A percentile compares a stretch with the other conserved stretches of the same genome.
These are phyloP conservation scores for Achatina immaculata DNA, from an alignment of 1,140 invertebrate genomes.

Conservation along the genomic window DNA sequence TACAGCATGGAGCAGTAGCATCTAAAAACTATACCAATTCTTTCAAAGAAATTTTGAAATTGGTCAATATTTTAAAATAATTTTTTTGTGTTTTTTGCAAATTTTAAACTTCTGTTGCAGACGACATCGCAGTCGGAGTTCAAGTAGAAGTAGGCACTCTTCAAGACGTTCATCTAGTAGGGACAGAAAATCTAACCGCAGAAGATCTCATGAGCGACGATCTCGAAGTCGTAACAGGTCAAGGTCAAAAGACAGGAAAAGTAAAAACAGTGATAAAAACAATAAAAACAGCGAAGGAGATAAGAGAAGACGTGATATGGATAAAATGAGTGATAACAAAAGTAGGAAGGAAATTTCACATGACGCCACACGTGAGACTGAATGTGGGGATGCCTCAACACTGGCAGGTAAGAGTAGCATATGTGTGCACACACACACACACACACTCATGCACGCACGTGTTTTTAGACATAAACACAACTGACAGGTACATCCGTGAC, in stretches of 20 bases:
- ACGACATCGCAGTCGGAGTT: constrained; percentile 1
- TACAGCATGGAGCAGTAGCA: no score
- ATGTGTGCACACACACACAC: no score
- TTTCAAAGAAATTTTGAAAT: no score
- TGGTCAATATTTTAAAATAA: no score
- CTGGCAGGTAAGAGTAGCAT: not conserved
- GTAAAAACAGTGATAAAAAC: constrained; percentile 36
- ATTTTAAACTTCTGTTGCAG: not conserved
- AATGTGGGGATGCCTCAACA: not conserved
- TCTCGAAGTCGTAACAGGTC: constrained; percentile 30
- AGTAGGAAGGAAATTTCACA: not conserved
- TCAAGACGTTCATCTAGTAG: constrained; percentile 33
- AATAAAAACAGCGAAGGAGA: constrained; percentile 13
- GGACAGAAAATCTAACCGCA: constrained; percentile 28
- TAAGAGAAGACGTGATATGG: constrained; percentile 37
- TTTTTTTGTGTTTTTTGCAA: no score
- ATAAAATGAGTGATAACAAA: not conserved
- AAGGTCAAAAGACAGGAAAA: constrained; percentile 42
- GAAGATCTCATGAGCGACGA: constrained; percentile 25
- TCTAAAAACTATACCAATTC: no score
- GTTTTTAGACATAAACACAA: no score
- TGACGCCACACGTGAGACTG: not conserved
- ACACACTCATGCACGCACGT: no score
- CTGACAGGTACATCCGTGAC: no score
- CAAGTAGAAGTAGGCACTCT: constrained; percentile 1